phyloP scores from a whole-genome alignment of 1,140 invertebrate genomes.

The Phocides pigmalion region DNA sequence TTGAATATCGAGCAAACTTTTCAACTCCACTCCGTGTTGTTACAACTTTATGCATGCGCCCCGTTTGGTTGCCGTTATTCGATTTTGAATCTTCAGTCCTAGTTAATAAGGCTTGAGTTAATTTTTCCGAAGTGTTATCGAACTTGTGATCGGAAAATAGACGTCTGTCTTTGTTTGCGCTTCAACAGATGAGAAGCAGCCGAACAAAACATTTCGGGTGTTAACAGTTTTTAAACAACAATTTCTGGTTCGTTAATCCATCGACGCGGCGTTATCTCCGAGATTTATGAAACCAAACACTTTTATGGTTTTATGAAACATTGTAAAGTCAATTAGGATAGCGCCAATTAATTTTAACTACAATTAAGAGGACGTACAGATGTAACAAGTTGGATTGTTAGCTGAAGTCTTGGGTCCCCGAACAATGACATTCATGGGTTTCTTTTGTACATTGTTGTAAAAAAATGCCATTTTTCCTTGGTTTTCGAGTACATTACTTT shows the following conservation, averaged over 20 bases:
- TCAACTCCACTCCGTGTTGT: conserved; percentile 36
- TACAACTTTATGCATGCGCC: conserved; percentile 33
- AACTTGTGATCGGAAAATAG: conserved; percentile 40
- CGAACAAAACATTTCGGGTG: conserved; percentile 59
- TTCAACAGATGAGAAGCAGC: conserved; percentile 68
- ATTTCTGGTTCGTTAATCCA: conserved; percentile 67
- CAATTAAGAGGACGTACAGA: no score
- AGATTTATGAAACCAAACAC: conserved; percentile 43
- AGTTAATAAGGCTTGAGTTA: conserved; percentile 36
- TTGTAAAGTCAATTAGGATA: not conserved
- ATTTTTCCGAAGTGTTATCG: conserved; percentile 21
- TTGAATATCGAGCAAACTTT: conserved; percentile 43
- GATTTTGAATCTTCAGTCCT: conserved; percentile 43
- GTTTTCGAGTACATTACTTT: conserved; percentile 47
- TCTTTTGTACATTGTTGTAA: conserved; percentile 28
- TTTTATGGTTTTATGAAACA: conserved; percentile 39
- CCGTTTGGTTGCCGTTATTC: conserved; percentile 7
- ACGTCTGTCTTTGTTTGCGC: conserved; percentile 57
- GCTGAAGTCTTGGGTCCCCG: not conserved
- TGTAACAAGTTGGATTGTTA: conserved; percentile 2
- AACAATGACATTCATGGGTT: conserved; percentile 21
- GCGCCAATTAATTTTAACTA: conserved; percentile 5
- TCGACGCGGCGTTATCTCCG: conserved; percentile 47
- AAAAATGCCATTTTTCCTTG: conserved; percentile 43
- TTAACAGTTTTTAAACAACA: conserved; percentile 53